Base-by-base conservation (phyloP, 2,888 invertebrate genomes). In the Thymelicus lineola region DNA sequence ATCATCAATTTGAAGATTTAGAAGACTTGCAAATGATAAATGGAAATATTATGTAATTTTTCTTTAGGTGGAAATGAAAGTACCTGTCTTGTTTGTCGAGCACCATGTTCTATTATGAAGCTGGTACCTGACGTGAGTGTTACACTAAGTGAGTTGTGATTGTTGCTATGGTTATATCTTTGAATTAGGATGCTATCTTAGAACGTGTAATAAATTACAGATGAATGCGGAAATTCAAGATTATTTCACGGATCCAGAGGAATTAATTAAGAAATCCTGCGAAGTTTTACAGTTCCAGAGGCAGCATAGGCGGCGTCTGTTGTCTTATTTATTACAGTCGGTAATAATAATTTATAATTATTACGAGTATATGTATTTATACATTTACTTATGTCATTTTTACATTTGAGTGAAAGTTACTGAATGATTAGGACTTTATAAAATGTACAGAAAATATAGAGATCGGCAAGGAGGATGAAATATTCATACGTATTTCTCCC, bases 191-290 rank as follows among this genome's bases (percentile, higher is more conserved):
- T 55, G 0, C 12, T 35, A n/a, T n/a, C n/a, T n/a, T n/a, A 28
- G 17, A 61, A 45, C 12, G 14, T 46, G 6, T 46, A 14, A 62
- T n/a, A 57, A 64, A 72, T 82, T 85, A 70, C 77, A 94, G 94
- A 93, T 94, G 94, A 91, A 91, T 76, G 87, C 89, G 78, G 93
- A 94, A 72, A 84, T 94, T 72, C 93, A 93, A 85, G 93, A 94
- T 75, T 94, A 92, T 80, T 94, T 94, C 76, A 91, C 91, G 55
- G 94, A 94, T 73, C 94, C 94, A 4, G 93, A 93, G 76, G 94
- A 94, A 79, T 84, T 94, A 74, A 86, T 94, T 72, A 89, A 87
- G 76, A 94, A 93, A 78, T 85, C 90, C 71, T 89, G 87, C 76
- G 90, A 91, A 83, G 91, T 94, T 74, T 79, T 94, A 77, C 89